Percentiles rank a stretch among this genome's conserved stretches.
Conservation (phyloP, 2,113 vertebrate species). For the Oriolus oriolus region DNA sequence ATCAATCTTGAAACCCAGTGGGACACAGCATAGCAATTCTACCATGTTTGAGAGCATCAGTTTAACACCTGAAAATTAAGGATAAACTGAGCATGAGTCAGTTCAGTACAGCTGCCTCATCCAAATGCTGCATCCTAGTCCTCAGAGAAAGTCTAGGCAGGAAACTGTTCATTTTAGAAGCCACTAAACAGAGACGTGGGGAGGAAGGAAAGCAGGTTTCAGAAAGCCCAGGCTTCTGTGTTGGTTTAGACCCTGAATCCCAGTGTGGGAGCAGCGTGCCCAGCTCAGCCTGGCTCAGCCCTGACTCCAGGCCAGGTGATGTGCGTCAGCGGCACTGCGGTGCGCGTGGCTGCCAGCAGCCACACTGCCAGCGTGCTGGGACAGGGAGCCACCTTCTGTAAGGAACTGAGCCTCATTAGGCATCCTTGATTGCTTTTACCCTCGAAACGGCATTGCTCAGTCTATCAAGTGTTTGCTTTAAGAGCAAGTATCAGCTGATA, state of each 20-base stretch:
- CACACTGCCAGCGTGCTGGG: rapidly evolving
- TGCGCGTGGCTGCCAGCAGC: rapidly evolving
- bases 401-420: not conserved
- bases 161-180: not conserved
- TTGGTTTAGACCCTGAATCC: not conserved
- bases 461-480: rapidly evolving
- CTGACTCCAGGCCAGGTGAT: not conserved
- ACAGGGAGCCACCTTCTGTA: not conserved
- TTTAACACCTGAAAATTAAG: slow-evolving; percentile 12
- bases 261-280: rapidly evolving
- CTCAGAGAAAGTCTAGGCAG: not conserved
- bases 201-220: not conserved
- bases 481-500: not conserved
- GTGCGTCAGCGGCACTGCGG: rapidly evolving
- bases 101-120: not conserved
- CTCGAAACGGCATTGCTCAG: not conserved
- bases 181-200: rapidly evolving
- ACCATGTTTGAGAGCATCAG: not conserved
- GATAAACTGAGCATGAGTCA: not conserved
- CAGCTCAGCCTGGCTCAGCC: not conserved
- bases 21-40: not conserved
- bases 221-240: not conserved
- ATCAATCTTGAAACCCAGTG: not conserved
- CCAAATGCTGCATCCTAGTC: not conserved
- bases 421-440: not conserved